These are phyloP conservation scores for Girardinus metallicus DNA, from an alignment of 2,797 vertebrate genomes.

Conservation along the genomic window DNA sequence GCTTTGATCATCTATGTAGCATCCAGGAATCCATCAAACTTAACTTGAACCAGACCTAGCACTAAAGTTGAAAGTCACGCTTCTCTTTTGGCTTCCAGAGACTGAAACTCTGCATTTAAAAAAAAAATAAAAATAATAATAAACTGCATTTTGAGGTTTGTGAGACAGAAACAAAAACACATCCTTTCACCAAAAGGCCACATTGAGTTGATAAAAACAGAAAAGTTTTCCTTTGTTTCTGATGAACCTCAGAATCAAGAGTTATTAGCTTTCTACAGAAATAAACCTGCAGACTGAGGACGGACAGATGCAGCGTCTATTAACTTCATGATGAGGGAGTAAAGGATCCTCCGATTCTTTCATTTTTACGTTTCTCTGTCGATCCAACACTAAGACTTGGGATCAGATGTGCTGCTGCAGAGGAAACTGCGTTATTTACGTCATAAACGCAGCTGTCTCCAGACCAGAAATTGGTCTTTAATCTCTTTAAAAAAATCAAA, in stretches of 20 bases:
- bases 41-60: neutral
- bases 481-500: conserved; percentile 4
- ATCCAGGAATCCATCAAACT: neutral
- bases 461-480: neutral
- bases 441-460: conserved; percentile 36
- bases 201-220: conserved; percentile 39
- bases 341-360: conserved; percentile 30
- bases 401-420: conserved; percentile 26
- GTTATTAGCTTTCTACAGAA: conserved; percentile 25
- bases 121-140: neutral
- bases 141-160: neutral
- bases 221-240: neutral
- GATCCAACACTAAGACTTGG: conserved; percentile 37
- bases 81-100: neutral
- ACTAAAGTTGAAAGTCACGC: neutral
- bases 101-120: neutral
- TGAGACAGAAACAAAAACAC: neutral
- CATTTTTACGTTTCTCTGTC: conserved; percentile 16
- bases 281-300: conserved; percentile 28
- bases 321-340: conserved; percentile 18
- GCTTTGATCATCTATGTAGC: neutral
- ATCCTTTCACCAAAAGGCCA: conserved; percentile 36
- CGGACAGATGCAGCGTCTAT: conserved; percentile 20
- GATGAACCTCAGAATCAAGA: conserved; percentile 4
- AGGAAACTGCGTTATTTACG: conserved; percentile 15